Base-by-base conservation (phyloP, 2,888 invertebrate species). In the Cataglyphis altisquamis region DNA sequence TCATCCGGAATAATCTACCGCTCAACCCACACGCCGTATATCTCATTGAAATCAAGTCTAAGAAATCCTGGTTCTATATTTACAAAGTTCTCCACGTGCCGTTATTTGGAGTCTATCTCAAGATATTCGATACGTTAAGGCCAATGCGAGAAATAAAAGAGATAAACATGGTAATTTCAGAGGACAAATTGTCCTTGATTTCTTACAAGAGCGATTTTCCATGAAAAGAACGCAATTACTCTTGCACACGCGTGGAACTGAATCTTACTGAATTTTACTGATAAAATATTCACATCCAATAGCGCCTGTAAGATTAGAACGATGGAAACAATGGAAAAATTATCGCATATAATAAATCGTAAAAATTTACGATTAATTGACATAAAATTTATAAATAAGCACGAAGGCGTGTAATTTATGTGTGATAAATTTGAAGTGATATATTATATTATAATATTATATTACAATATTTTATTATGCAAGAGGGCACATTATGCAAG, bases 21-120 rank as follows among this genome's bases (percentile, higher is more conserved):
- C 57, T 32, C 57, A 29, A 12, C 4, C 21, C 32, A 21, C 25
- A 57, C 12, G 21, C 9, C 45, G 15, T 60, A 60, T 25, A 60
- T 68, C 68, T 39, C 45, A 48, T 62, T 45, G 45, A 68, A 52
- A 32, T 45, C 45, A 75, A 75, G 15, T 32, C 45, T 32, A 21
- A 60, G 32, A 36, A 62, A 9, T 21, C 18, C 18, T 45, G 45
- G 48, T 60, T 60, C 60, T 60, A 68, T 78, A 68, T 78, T 78
- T 78, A 67, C 41, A 45, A 80, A 48, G 36, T 12, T n/a, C 32
- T 80, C 45, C 70, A 80, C 78, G 70, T 70, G 78, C 25, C 67
- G n/a, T 77, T 29, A 77, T 57, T 77, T 77, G 66, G 18, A 48
- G 32, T 18, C 18, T 60, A 70, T 70, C 57, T 60, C 36, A 39